Base-by-base conservation (phyloP, 1,140 invertebrate species). In the Charaxes varanes region DNA sequence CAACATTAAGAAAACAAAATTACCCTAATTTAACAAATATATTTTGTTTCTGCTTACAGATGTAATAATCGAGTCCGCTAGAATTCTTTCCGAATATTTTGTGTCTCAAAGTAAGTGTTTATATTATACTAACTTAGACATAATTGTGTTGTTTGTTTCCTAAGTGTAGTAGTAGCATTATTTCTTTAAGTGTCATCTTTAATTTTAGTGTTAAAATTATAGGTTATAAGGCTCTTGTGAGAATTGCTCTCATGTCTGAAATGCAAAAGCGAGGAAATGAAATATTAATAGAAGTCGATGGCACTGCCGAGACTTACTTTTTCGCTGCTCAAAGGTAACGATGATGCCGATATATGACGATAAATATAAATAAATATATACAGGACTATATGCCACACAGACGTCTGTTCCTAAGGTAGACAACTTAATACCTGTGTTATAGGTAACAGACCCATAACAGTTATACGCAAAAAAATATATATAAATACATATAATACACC, bases 221-320 rank as follows among this genome's bases (percentile, higher is more conserved):
- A 80, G 76, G 57, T 50, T 76, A 69, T 35, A 69, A 71, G 21
- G 42, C 50, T 5, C 49, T 69, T 1, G 73, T 64, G 3, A 53
- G 48, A 1, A 55, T 65, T 5, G 63, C 47, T 2, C 50, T 80
- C 1, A 68, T 80, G 52, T 67, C 65, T 1, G 76, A 71, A 56
- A 80, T 80, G 76, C 76, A 80, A 23, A 70, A 62, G 22, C 60
- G 59, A 15, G 63, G 69, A 1, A 74, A 78, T 30, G 73, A 76
- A 45, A 68, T 68, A 21, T 40, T 80, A 2, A 45, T 65, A 7
- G 67, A 71, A 52, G 43, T 65, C 0, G 50, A 68, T 18, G 60
- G 60, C 1, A 51, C 41, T 4, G 48, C 58, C 7, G 76, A 80
- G 45, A 68, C 66, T 5, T 65, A 43, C 41, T 77, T 80, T 46